A percentile compares a stretch with the other conserved stretches of the same genome.
phyloP scores from a whole-genome alignment of 2,113 vertebrate species.

The Athene noctua region DNA sequence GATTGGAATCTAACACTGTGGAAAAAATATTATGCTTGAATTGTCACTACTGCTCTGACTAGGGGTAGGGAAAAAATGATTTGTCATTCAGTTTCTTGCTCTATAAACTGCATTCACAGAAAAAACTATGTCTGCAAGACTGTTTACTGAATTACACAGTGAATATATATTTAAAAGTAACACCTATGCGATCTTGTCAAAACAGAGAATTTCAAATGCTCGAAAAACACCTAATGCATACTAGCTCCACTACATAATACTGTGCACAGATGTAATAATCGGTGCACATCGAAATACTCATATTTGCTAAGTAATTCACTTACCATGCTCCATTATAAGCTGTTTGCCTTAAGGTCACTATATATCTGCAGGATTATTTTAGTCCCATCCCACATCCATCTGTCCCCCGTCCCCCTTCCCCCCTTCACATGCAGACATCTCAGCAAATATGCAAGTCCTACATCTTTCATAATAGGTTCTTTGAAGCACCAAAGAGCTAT shows the following conservation, averaged over 20 bases:
- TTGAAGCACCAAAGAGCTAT: background rate
- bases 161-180: background rate
- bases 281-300: background rate
- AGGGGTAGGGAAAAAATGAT: background rate
- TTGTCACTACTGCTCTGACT: background rate
- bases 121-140: background rate
- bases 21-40: background rate
- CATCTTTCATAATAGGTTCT: background rate
- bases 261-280: background rate
- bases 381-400: constrained; percentile 23
- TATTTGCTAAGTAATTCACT: background rate
- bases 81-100: background rate
- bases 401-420: background rate
- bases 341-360: constrained; percentile 16
- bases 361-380: constrained; percentile 21
- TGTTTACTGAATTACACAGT: background rate
- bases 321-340: background rate
- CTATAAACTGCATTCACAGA: background rate
- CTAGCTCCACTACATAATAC: background rate
- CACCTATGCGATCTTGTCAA: background rate
- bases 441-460: background rate
- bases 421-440: background rate
- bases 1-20: background rate
- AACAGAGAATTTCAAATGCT: background rate
- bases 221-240: background rate